These are phyloP conservation scores for Ferdinandea cuprea DNA, from an alignment of 2,888 invertebrate genomes.

Conservation along the genomic window DNA sequence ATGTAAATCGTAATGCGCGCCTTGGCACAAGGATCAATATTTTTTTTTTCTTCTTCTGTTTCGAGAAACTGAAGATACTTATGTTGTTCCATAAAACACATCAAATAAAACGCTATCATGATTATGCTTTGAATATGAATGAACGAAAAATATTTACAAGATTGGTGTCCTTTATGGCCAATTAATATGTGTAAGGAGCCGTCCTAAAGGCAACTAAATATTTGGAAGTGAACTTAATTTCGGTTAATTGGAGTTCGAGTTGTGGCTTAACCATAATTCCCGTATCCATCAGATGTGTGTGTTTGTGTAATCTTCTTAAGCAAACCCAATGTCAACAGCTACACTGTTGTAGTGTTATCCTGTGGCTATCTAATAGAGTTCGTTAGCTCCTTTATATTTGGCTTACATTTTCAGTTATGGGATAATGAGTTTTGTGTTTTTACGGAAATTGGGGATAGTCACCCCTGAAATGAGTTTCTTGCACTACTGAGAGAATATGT, in stretches of 20 bases:
- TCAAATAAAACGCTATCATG: background rate
- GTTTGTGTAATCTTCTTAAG: background rate
- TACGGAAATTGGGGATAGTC: constrained; percentile 14
- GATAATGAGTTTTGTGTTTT: constrained; percentile 37
- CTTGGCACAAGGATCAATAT: constrained; percentile 4
- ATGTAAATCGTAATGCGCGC: constrained; percentile 1
- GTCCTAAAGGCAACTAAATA: too few relatives aligned
- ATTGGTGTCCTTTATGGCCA: too few relatives aligned
- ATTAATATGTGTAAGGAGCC: too few relatives aligned
- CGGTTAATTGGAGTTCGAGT: background rate
- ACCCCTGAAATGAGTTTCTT: background rate
- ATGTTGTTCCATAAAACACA: background rate
- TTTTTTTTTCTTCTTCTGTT: background rate
- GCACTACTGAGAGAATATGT: background rate
- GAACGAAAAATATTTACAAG: background rate
- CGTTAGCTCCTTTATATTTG: constrained; percentile 19
- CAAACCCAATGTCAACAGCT: background rate
- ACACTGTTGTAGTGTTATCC: too few relatives aligned
- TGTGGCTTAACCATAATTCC: constrained; percentile 5
- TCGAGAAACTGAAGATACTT: background rate
- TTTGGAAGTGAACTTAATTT: background rate
- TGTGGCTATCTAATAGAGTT: constrained; percentile 41
- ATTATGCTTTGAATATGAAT: constrained; percentile 2
- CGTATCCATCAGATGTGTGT: constrained; percentile 5
- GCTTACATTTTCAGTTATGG: constrained; percentile 35